A percentile compares a stretch with the other conserved stretches of the same genome.
Conservation (phyloP, 2,888 invertebrate species). For the Cyaniris semiargus region DNA sequence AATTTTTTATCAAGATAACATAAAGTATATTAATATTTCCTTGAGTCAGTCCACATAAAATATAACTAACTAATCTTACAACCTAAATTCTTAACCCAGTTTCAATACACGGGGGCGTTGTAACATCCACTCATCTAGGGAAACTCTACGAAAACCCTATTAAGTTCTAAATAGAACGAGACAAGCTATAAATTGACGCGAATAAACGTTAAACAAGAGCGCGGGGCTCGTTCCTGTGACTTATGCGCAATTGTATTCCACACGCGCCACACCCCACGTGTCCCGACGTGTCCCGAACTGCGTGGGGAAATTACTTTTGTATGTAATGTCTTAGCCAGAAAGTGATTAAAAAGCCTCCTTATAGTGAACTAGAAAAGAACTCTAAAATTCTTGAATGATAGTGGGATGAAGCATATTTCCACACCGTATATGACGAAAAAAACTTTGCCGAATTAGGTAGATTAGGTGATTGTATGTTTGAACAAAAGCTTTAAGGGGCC, state of each 20-base stretch:
- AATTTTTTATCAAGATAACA: too few relatives aligned
- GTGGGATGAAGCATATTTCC: too few relatives aligned
- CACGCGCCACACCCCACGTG: background rate
- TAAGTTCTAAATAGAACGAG: background rate
- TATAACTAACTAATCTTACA: too few relatives aligned
- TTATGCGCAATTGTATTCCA: background rate
- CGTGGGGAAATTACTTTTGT: background rate
- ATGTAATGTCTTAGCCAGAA: background rate
- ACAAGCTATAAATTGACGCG: background rate
- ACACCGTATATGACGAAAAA: too few relatives aligned
- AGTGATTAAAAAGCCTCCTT: too few relatives aligned
- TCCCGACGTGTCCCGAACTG: background rate
- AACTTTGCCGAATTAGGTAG: too few relatives aligned
- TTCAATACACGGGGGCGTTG: background rate
- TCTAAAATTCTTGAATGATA: too few relatives aligned
- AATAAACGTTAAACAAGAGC: background rate
- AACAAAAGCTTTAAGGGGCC: too few relatives aligned
- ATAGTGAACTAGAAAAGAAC: too few relatives aligned
- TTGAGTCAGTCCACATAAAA: too few relatives aligned
- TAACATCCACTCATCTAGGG: background rate
- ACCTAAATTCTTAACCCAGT: background rate
- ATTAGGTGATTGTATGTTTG: too few relatives aligned
- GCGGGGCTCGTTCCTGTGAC: background rate
- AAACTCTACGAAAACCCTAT: background rate
- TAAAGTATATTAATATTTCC: too few relatives aligned